Percentiles rank a stretch among this genome's conserved stretches.
These are phyloP conservation scores for Heliconius cydno DNA, from an alignment of 2,888 invertebrate genomes.

Conservation along the genomic window DNA sequence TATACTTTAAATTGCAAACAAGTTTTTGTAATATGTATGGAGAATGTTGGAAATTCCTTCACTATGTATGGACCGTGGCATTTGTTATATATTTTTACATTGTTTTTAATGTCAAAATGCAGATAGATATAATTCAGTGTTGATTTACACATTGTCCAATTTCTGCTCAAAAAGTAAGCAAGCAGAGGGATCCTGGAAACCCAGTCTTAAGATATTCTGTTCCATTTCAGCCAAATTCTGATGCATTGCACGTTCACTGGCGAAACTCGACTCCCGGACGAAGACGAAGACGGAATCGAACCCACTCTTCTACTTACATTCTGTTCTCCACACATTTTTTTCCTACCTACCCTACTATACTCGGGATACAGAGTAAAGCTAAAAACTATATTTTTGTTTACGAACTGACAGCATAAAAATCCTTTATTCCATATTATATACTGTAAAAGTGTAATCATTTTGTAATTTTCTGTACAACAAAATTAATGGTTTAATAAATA, in stretches of 20 bases:
- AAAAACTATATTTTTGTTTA: neutral
- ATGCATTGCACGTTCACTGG: too few relatives aligned
- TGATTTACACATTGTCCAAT: too few relatives aligned
- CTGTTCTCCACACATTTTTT: too few relatives aligned
- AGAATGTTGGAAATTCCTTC: neutral
- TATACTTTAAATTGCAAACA: slow-evolving; percentile 12
- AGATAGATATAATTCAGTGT: too few relatives aligned
- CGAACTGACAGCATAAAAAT: neutral
- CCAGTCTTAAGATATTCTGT: too few relatives aligned
- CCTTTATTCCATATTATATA: neutral
- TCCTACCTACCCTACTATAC: neutral
- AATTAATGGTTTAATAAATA: slow-evolving; percentile 6
- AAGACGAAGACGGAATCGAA: too few relatives aligned
- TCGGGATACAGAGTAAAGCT: neutral
- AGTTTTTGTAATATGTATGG: slow-evolving; percentile 5
- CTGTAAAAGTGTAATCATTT: neutral
- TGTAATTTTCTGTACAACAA: slow-evolving; percentile 10
- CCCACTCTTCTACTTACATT: too few relatives aligned
- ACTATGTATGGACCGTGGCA: neutral
- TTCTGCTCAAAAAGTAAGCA: too few relatives aligned
- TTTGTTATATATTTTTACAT: neutral
- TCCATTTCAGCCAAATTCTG: too few relatives aligned
- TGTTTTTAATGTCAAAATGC: neutral
- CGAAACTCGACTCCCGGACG: too few relatives aligned
- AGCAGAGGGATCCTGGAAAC: too few relatives aligned